A percentile compares a stretch with the other conserved stretches of the same genome.
phyloP scores from a whole-genome alignment of 2,113 vertebrate genomes.

The Sclerurus mexicanus region DNA sequence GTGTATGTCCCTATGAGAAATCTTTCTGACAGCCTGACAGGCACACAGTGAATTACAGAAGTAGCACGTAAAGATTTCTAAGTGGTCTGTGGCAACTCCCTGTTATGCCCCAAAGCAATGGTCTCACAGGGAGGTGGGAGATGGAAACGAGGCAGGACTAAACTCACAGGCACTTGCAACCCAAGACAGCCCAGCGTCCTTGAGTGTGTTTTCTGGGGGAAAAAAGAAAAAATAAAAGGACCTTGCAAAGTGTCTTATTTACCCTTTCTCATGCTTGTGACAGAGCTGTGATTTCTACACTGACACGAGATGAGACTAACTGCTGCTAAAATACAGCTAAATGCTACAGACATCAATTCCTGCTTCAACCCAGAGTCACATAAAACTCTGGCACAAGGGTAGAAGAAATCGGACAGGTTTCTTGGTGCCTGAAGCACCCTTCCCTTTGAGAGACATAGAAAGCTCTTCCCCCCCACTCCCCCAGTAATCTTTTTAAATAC shows the following conservation, averaged over 20 bases:
- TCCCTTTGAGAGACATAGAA: neutral
- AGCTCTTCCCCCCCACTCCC: neutral
- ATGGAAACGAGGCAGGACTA: neutral
- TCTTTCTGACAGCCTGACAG: neutral
- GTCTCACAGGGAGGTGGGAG: neutral
- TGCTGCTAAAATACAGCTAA: neutral
- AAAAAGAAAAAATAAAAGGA: neutral
- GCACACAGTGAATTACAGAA: neutral
- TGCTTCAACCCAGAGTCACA: neutral
- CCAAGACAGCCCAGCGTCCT: neutral
- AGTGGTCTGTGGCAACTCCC: conserved; percentile 8
- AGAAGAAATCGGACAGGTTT: neutral
- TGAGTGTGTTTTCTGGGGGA: neutral
- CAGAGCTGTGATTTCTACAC: neutral
- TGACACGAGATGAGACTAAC: neutral
- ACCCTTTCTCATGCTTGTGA: neutral
- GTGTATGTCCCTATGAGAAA: neutral
- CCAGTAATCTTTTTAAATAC: neutral
- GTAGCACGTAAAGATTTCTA: neutral
- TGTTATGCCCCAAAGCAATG: neutral
- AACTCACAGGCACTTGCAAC: neutral
- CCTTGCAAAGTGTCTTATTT: neutral
- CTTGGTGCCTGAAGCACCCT: neutral
- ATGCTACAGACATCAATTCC: neutral
- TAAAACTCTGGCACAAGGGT: neutral